Evolutionary conservation across 2,797 vertebrate species (phyloP).

Genomic region (Protosalanx chinensis): DNA sequence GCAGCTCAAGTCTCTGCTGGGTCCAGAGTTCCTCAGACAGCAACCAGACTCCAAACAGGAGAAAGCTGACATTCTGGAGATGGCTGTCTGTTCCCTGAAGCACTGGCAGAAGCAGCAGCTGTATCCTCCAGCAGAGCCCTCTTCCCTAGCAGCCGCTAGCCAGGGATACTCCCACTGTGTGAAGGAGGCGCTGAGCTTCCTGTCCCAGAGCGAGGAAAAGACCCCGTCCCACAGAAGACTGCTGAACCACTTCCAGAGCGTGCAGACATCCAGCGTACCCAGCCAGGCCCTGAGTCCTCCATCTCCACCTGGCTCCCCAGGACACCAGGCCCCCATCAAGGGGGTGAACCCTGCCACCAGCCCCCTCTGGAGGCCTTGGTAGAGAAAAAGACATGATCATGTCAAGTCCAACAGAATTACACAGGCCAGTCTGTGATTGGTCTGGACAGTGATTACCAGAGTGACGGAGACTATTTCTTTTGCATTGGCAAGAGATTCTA

Average conservation of each 20-base stretch:
- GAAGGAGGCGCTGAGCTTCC: slow-evolving; percentile 77
- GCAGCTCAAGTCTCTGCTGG: slow-evolving; percentile 71
- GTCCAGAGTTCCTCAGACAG: slow-evolving; percentile 75
- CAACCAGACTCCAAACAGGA: slow-evolving; percentile 82
- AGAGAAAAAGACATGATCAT: slow-evolving; percentile 34
- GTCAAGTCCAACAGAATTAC: slow-evolving; percentile 37
- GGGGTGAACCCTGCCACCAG: slow-evolving; percentile 42
- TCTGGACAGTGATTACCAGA: slow-evolving; percentile 57
- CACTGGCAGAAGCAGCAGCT: slow-evolving; percentile 61
- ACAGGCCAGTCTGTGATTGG: slow-evolving; percentile 58
- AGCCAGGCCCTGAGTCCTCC: slow-evolving; percentile 33
- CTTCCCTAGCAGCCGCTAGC: slow-evolving; percentile 52
- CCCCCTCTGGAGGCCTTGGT: slow-evolving; percentile 81
- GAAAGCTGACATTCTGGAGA: slow-evolving; percentile 81
- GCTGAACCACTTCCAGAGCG: slow-evolving; percentile 74
- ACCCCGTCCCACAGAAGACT: slow-evolving; percentile 71
- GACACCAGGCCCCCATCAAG: slow-evolving; percentile 57
- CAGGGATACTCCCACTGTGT: slow-evolving; percentile 80
- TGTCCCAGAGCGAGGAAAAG: slow-evolving; percentile 71
- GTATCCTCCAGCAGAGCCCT: slow-evolving; percentile 32
- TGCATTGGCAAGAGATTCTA: slow-evolving; percentile 29
- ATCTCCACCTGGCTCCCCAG: slow-evolving; percentile 57
- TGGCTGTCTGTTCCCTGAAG: slow-evolving; percentile 76
- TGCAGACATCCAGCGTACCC: slow-evolving; percentile 50
- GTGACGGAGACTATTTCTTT: slow-evolving; percentile 49